Percentiles rank a stretch among this genome's conserved stretches.
Evolutionary conservation across 2,888 invertebrate genomes (phyloP).

Genomic region (Thera obeliscata): DNA sequence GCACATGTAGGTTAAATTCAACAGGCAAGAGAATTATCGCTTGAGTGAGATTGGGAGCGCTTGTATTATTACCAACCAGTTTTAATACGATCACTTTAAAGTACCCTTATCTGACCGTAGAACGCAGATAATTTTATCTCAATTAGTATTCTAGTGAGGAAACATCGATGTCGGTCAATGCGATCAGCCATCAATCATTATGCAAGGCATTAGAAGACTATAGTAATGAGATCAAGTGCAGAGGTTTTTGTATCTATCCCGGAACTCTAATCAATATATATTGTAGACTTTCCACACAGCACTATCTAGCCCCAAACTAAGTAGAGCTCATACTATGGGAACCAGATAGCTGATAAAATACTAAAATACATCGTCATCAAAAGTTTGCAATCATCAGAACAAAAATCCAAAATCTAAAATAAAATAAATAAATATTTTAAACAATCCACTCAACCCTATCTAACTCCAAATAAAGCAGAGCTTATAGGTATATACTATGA

Average conservation of each 20-base stretch:
- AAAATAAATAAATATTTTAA: no score
- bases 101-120: conserved; percentile 24
- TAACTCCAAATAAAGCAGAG: no score
- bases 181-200: conserved; percentile 65
- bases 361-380: no score
- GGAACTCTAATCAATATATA: conserved; percentile 23
- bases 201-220: conserved; percentile 51
- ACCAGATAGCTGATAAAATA: no score
- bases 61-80: conserved; percentile 32
- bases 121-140: conserved; percentile 49
- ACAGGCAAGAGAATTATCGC: conserved; percentile 29
- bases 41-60: conserved; percentile 32
- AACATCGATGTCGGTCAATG: conserved; percentile 52
- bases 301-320: no score
- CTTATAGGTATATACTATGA: no score
- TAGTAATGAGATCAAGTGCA: conserved; percentile 60
- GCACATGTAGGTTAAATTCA: conserved; percentile 34
- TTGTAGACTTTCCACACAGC: no score
- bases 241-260: conserved; percentile 41
- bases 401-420: no score
- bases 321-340: neutral
- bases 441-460: no score
- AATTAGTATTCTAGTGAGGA: conserved; percentile 55
- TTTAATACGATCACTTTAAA: conserved; percentile 34
- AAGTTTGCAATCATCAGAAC: no score